Evolutionary conservation across 2,888 invertebrate genomes (phyloP).

Genomic region (Xylocampa areola): DNA sequence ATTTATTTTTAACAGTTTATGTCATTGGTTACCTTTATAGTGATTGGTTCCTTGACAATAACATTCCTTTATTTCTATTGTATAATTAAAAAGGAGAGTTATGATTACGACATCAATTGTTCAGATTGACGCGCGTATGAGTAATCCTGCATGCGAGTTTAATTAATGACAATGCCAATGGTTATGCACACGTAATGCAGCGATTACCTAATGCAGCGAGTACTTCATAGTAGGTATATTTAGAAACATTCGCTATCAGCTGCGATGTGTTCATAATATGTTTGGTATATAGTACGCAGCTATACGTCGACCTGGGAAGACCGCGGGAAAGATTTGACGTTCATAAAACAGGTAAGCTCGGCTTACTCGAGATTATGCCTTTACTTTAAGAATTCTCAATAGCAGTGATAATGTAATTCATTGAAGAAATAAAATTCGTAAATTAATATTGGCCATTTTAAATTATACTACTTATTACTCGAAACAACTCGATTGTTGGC

Average conservation of each 20-base stretch:
- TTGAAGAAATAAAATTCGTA: too few relatives aligned
- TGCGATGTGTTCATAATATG: constrained; percentile 1
- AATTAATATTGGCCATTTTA: too few relatives aligned
- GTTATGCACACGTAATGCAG: constrained; percentile 38
- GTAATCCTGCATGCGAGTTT: constrained; percentile 39
- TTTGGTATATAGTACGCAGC: too few relatives aligned
- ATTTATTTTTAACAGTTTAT: constrained; percentile 24
- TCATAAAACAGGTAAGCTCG: too few relatives aligned
- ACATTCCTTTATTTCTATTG: constrained; percentile 46
- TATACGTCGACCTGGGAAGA: too few relatives aligned
- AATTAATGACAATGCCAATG: constrained; percentile 43
- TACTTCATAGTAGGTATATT: constrained; percentile 26
- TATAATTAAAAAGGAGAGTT: constrained; percentile 49
- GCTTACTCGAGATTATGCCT: too few relatives aligned
- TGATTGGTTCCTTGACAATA: constrained; percentile 28
- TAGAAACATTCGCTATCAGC: constrained; percentile 24
- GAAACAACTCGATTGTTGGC: too few relatives aligned
- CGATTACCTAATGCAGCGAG: constrained; percentile 35
- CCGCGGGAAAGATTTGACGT: too few relatives aligned
- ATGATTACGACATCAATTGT: constrained; percentile 54
- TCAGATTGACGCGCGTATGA: constrained; percentile 49
- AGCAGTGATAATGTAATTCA: too few relatives aligned
- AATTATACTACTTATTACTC: too few relatives aligned
- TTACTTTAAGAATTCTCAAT: too few relatives aligned
- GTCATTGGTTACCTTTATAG: constrained; percentile 24